Evolutionary conservation across 2,113 vertebrate species (phyloP).

Genomic region (Andinoacara biseriatus): DNA sequence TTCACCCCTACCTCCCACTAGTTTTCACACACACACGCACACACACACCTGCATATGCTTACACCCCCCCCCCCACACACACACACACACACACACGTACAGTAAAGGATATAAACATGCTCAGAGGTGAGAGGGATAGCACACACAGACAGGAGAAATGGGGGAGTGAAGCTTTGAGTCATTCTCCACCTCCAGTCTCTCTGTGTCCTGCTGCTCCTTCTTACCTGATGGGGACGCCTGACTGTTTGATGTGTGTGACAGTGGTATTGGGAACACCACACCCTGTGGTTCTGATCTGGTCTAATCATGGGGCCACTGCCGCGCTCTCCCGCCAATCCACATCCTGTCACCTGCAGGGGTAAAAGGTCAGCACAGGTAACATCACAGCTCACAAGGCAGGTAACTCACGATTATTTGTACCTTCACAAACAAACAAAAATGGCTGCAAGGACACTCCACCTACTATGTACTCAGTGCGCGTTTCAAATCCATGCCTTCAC

Average conservation of each 20-base stretch:
- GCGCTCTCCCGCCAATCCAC: slow-evolving; percentile 40
- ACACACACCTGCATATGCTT: slow-evolving; percentile 20
- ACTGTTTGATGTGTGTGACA: slow-evolving; percentile 72
- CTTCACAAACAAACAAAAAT: slow-evolving; percentile 47
- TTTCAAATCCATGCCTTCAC: slow-evolving; percentile 7
- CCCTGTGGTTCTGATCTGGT: slow-evolving; percentile 60
- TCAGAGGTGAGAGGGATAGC: slow-evolving; percentile 29
- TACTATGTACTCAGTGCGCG: not conserved
- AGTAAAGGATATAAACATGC: slow-evolving; percentile 25
- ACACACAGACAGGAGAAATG: slow-evolving; percentile 23
- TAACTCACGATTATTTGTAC: slow-evolving; percentile 40
- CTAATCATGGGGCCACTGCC: slow-evolving; percentile 52
- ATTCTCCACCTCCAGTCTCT: slow-evolving; percentile 56
- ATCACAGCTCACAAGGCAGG: slow-evolving; percentile 51
- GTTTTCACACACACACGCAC: slow-evolving; percentile 34
- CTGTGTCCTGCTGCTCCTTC: slow-evolving; percentile 55
- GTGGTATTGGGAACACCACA: slow-evolving; percentile 61
- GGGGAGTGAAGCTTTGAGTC: slow-evolving; percentile 53
- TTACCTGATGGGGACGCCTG: slow-evolving; percentile 62
- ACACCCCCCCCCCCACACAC: slow-evolving; percentile 1
- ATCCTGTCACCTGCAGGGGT: slow-evolving; percentile 70
- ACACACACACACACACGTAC: not conserved
- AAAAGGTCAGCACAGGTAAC: slow-evolving; percentile 73
- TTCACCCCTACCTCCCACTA: slow-evolving; percentile 4
- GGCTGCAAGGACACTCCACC: slow-evolving; percentile 16